Base-by-base conservation (phyloP, 2,113 vertebrate genomes). In the Cyanistes caeruleus region DNA sequence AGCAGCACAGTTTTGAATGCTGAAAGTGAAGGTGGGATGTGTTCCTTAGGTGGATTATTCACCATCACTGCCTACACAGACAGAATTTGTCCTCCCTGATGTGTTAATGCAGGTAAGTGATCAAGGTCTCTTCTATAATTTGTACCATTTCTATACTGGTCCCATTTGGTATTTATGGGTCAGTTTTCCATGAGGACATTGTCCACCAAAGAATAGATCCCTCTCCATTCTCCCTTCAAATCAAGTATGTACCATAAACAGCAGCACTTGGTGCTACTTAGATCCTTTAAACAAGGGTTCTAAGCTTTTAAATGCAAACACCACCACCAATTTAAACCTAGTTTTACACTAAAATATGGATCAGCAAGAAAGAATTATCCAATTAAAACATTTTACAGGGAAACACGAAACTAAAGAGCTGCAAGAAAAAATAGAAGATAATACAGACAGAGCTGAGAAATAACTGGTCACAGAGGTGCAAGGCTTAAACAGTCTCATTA, bases 181-280 rank as follows among this genome's bases (percentile, higher is more conserved):
- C 79, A 22, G 9, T 46, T 63, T 91, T 44, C n/a, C 43, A n/a
- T 2, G 7, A n/a, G 52, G 8, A 48, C 9, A 7, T 39, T 15
- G 7, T 13, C 25, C 24, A 39, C 23, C 27, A 72, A 68, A 23
- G 20, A 52, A 28, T 0, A n/a, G 9, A 52, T 17, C 19, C 18
- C 15, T 20, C 51, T 43, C 16, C 35, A 9, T 44, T 46, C 86
- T 73, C 28, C 46, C 31, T 27, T 69, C 10, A 2, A 48, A 59
- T 27, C 39, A 43, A 46, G 7, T 0, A 4, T 1, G 2, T 5
- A 5, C 13, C 15, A 39, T n/a, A 28, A 37, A 7, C 2, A 16
- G 23, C 23, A 90, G 15, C 11, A 2, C 63, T 62, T 58, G 8
- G 19, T 52, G 43, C 27, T 58, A 3, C 21, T 41, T 25, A 15